Evolutionary conservation across 2,888 invertebrate genomes (phyloP), one percentile per base, ranked within the genome.

Genomic region (Aquatica leii): DNA sequence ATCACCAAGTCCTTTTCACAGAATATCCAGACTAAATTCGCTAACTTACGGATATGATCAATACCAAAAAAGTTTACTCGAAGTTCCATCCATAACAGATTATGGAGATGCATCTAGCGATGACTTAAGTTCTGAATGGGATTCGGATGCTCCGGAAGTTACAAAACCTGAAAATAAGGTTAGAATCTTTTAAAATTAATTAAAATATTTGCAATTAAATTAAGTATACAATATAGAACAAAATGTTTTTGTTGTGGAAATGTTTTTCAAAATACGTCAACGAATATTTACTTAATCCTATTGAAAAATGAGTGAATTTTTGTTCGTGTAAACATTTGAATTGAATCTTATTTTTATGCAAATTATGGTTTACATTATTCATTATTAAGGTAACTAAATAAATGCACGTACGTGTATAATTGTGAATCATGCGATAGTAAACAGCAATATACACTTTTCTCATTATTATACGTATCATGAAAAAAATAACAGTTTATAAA

Each of bases 41-140:
- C 70, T 75, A 51, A 72, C 74, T 4, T 76, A 77, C 4, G 93
- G 79, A 12, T 94, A 94, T 75, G 91, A 91, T 68, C 92, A 92
- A 79, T 93, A 94, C 84, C 88, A 91, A 73, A 89, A 87, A 73
- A 90, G 90, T 18, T 80, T 94, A 55, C 81, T 93, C 69, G 89
- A 91, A 76, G 93, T 94, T 69, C 92, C 92, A 0, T 85, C 88
- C 84, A 85, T 85, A 24, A 83, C 88, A 66, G 95, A 95, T 76
- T 95, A 92, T 80, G 94, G 93, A 11, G 94, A 94, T 76, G 92
- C 93, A n/a, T 93, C 93, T 70, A 93, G 93, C 77, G 95, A 95
- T 80, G 95, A 95, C 81, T 86, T 95, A 65, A 94, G 93, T 79
- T 94, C 94, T 11, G 95, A 95, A 77, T 95, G 95, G 94, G 94